Conservation (phyloP, 2,797 vertebrate genomes). For the Sciurus carolinensis region DNA sequence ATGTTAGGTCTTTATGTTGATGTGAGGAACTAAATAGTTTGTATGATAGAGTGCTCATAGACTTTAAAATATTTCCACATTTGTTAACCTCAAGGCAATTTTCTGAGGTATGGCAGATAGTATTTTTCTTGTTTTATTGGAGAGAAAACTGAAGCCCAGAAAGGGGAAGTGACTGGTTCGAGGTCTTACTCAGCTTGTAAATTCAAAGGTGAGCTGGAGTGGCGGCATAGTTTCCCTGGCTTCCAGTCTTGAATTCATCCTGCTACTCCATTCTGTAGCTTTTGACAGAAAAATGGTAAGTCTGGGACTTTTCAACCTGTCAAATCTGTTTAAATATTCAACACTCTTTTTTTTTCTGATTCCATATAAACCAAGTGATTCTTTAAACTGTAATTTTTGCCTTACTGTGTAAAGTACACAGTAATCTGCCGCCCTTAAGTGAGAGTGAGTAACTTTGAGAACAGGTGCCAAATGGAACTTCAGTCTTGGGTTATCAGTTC, state of each 20-base stretch:
- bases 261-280: neutral
- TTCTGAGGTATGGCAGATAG: neutral
- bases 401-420: neutral
- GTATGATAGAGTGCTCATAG: neutral
- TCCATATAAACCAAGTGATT: neutral
- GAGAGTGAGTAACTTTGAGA: neutral
- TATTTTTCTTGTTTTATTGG: neutral
- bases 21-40: neutral
- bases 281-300: neutral
- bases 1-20: neutral
- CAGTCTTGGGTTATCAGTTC: neutral
- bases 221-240: neutral
- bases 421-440: neutral
- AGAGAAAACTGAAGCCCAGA: neutral
- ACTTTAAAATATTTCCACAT: neutral
- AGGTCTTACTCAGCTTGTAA: neutral
- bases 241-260: neutral
- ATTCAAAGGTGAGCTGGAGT: neutral
- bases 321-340: neutral
- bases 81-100: neutral
- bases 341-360: neutral
- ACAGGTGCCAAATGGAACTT: neutral
- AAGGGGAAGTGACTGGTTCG: neutral
- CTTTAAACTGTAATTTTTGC: neutral
- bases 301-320: neutral